Percentiles rank a stretch among this genome's conserved stretches.
These are phyloP conservation scores for Coelogynopora nodosa DNA, from an alignment of 2,888 invertebrate species.

Conservation along the genomic window DNA sequence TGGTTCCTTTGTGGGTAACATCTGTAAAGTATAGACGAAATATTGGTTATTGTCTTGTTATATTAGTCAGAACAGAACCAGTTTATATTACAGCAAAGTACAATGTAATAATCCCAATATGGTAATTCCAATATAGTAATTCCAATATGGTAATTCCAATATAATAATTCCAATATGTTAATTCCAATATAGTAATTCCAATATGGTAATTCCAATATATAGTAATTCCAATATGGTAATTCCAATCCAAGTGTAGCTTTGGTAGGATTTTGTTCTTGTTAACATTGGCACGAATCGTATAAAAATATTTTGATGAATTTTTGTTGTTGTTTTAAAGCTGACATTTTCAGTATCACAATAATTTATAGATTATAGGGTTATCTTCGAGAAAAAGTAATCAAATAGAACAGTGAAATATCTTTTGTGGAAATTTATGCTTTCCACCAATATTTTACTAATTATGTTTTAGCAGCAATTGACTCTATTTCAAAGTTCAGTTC, in stretches of 20 bases:
- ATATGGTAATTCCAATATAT: too few relatives aligned
- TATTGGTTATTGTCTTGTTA: too few relatives aligned
- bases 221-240: too few relatives aligned
- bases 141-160: too few relatives aligned
- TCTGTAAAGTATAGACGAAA: too few relatives aligned
- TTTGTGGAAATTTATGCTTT: constrained; percentile 14
- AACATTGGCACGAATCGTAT: background rate
- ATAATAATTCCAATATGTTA: too few relatives aligned
- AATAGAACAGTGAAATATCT: background rate
- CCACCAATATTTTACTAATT: constrained; percentile 18
- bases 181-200: too few relatives aligned
- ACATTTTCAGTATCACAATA: constrained; percentile 15
- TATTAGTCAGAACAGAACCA: too few relatives aligned
- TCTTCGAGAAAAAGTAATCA: constrained; percentile 9
- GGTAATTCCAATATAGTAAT: too few relatives aligned
- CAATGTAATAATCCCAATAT: too few relatives aligned
- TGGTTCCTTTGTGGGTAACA: too few relatives aligned
- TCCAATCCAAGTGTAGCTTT: background rate
- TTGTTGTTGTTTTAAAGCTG: constrained; percentile 4
- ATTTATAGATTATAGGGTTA: constrained; percentile 20
- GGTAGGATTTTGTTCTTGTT: background rate
- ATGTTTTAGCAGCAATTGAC: background rate
- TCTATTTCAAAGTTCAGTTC: background rate
- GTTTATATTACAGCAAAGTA: too few relatives aligned
- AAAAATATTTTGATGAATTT: constrained; percentile 28